phyloP scores from a whole-genome alignment of 92 coral and sea anemone species.

The Heteractis magnifica region DNA sequence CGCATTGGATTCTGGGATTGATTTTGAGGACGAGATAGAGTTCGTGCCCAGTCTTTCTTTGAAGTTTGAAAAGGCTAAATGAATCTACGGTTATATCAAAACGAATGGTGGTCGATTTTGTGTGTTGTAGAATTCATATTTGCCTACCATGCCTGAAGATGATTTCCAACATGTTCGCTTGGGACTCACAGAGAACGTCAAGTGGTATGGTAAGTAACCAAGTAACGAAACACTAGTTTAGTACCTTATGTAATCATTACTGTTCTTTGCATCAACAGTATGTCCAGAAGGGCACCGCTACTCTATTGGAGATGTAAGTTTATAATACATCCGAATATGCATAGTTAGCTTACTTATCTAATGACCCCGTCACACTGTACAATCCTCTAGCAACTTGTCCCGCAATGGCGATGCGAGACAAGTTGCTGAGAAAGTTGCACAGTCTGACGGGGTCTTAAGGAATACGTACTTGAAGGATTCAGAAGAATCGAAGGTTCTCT shows the following conservation, averaged over 20 bases:
- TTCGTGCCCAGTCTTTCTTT: too few relatives aligned
- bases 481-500: too few relatives aligned
- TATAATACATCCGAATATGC: background rate
- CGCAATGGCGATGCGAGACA: too few relatives aligned
- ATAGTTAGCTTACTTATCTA: too few relatives aligned
- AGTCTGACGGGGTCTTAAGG: too few relatives aligned
- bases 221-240: background rate
- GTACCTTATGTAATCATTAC: background rate
- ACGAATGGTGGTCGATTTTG: background rate
- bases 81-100: background rate
- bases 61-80: too few relatives aligned
- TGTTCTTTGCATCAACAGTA: conserved; percentile 30
- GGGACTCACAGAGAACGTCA: conserved; percentile 55
- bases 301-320: conserved; percentile 80
- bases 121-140: conserved; percentile 50
- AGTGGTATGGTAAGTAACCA: conserved; percentile 73
- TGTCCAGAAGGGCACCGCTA: conserved; percentile 86
- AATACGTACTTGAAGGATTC: too few relatives aligned
- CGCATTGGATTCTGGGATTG: too few relatives aligned
- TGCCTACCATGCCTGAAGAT: conserved; percentile 92
- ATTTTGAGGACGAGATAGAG: too few relatives aligned
- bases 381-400: too few relatives aligned
- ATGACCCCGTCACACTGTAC: too few relatives aligned
- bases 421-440: too few relatives aligned
- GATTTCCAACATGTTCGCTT: conserved; percentile 69